These are phyloP conservation scores for Scaeva pyrastri DNA, from an alignment of 2,888 invertebrate species.

Conservation along the genomic window DNA sequence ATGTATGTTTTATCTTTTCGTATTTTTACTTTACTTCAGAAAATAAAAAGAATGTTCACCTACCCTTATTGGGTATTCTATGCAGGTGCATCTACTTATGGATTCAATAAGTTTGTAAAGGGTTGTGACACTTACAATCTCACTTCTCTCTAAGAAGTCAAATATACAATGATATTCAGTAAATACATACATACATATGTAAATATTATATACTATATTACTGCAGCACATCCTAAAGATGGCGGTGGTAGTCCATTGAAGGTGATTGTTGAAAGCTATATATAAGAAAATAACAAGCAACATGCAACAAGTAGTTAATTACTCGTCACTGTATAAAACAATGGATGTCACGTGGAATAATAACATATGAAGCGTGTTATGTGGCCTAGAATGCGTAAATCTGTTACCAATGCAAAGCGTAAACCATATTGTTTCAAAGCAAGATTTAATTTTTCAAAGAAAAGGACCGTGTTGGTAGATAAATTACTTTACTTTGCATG, in stretches of 20 bases:
- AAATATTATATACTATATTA: too few species aligned
- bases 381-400: constrained; percentile 72
- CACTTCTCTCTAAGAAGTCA: constrained; percentile 60
- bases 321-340: constrained; percentile 40
- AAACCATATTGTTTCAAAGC: constrained; percentile 44
- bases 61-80: constrained; percentile 63
- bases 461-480: constrained; percentile 12
- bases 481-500: background rate
- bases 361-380: constrained; percentile 69
- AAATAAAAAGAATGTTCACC: constrained; percentile 31
- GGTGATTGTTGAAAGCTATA: constrained; percentile 30
- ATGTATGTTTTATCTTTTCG: too few species aligned
- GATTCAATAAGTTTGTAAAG: constrained; percentile 59
- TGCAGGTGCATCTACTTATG: constrained; percentile 62
- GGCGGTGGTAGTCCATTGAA: constrained; percentile 33
- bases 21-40: too few species aligned
- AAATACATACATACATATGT: background rate
- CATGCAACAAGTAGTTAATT: constrained; percentile 52
- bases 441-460: constrained; percentile 5
- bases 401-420: constrained; percentile 55
- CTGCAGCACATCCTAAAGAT: constrained; percentile 34
- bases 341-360: constrained; percentile 68
- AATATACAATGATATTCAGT: constrained; percentile 52
- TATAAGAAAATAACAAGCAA: constrained; percentile 31
- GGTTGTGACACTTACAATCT: constrained; percentile 55